Evolutionary conservation across 2,113 vertebrate genomes (phyloP).

Genomic region (Poeciliopsis prolifica): DNA sequence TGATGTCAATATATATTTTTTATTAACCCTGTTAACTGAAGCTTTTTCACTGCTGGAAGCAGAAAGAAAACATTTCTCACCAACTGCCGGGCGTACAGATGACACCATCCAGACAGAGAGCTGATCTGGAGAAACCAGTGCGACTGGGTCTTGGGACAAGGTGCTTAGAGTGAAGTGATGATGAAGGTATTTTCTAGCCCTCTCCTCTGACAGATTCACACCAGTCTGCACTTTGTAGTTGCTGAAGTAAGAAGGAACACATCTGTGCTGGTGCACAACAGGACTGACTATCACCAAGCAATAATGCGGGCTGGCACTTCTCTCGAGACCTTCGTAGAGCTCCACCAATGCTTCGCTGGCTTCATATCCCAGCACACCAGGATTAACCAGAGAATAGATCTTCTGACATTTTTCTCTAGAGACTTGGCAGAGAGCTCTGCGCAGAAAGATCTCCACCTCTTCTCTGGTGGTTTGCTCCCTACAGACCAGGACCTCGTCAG

Average conservation of each 20-base stretch:
- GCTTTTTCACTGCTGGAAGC: neutral
- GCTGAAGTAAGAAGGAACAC: slow-evolving; percentile 80
- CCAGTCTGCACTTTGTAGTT: slow-evolving; percentile 72
- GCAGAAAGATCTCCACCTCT: slow-evolving; percentile 81
- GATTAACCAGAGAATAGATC: slow-evolving; percentile 78
- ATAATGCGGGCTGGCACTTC: slow-evolving; percentile 60
- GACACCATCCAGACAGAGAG: slow-evolving; percentile 78
- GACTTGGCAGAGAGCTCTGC: slow-evolving; percentile 69
- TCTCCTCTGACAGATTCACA: slow-evolving; percentile 32
- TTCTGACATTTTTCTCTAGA: slow-evolving; percentile 55
- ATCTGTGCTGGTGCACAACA: slow-evolving; percentile 74
- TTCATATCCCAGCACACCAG: slow-evolving; percentile 79
- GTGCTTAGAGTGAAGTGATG: slow-evolving; percentile 63
- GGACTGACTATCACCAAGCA: slow-evolving; percentile 75
- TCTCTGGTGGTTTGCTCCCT: slow-evolving; percentile 76
- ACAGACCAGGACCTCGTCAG: slow-evolving; percentile 81
- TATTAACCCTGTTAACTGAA: neutral
- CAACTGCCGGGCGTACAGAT: slow-evolving; percentile 79
- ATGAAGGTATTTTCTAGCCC: slow-evolving; percentile 64
- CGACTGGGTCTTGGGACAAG: neutral
- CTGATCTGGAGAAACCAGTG: slow-evolving; percentile 60
- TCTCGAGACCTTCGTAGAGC: slow-evolving; percentile 67
- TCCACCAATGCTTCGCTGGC: slow-evolving; percentile 74
- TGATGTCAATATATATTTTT: neutral
- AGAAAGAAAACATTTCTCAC: slow-evolving; percentile 46